These are phyloP conservation scores for Hyles lineata DNA, from an alignment of 2,888 invertebrate species.

Conservation along the genomic window DNA sequence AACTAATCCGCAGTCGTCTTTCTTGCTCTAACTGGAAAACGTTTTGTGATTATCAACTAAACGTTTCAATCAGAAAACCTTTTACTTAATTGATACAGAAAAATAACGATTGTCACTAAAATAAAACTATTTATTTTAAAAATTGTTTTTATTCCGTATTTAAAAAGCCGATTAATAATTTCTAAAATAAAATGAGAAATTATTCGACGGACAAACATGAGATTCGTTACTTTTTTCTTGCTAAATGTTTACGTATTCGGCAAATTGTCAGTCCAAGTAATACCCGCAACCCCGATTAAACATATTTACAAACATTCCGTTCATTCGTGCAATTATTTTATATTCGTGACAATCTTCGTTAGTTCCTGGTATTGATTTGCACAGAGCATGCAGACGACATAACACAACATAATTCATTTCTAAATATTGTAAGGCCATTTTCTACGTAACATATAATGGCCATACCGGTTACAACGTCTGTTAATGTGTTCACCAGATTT, in stretches of 20 bases:
- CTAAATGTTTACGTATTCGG: background rate
- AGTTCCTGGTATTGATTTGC: background rate
- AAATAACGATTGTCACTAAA: slow-evolving; percentile 7
- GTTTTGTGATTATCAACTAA: slow-evolving; percentile 8
- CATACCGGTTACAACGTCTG: slow-evolving; percentile 10
- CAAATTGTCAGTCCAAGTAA: background rate
- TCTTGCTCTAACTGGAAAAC: slow-evolving; percentile 11
- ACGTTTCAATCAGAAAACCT: background rate
- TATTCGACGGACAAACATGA: background rate
- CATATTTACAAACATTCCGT: no score
- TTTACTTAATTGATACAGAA: background rate
- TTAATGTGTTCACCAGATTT: background rate
- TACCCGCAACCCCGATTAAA: background rate
- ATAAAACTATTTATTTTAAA: background rate
- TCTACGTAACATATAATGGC: slow-evolving; percentile 41
- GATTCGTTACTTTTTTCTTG: background rate
- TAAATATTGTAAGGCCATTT: slow-evolving; percentile 59
- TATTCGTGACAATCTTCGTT: background rate
- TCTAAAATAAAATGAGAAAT: no score
- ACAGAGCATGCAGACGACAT: slow-evolving; percentile 2
- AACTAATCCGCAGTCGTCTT: slow-evolving; percentile 42
- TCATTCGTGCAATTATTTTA: no score
- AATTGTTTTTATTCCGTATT: background rate
- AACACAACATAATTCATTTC: slow-evolving; percentile 45
- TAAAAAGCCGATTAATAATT: no score